Base-by-base conservation (phyloP, 2,888 invertebrate species). In the Xestia xanthographa region DNA sequence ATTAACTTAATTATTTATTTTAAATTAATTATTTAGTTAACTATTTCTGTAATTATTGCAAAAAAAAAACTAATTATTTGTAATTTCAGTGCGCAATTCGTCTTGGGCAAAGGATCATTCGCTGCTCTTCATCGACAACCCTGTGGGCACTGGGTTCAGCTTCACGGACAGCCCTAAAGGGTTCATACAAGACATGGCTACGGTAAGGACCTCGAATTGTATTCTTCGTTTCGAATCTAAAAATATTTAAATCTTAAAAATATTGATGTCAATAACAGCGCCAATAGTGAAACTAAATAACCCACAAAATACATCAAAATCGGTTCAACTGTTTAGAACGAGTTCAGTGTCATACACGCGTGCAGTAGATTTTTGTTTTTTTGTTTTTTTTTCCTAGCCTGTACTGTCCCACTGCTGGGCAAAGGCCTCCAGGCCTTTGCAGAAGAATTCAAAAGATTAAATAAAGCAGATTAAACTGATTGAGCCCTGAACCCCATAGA, bases 111-210 rank as follows among this genome's bases (percentile, higher is more conserved):
- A 93, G 67, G 94, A 97, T 8, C 97, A 97, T 87, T 97, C 97
- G 11, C 89, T 98, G 87, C 87, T 98, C 56, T 98, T 97, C 92
- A 97, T 98, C 74, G 98, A 98, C 90, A 97, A 97, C 90, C 97
- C 97, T 0, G 97, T 97, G 20, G 97, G 97, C 0, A 95, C 97
- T 14, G 97, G 98, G 0, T 98, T 96, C 91, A 97, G 97, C 90
- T 97, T 97, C 87, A 97, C 97, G 0, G 92, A 96, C 56, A 92
- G 94, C 78, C 92, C 95, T 22, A 92, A 93, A 14, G 97, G 97
- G 1, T 97, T 96, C 90, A 96, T 97, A 1, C 95, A 90, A n/a
- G 95, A 97, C 87, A 96, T 97, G 93, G 92, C 93, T 1, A 96
- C 95, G 90, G 97, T 97, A 78, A 95, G 94, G 76, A 80, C 12